Conservation (phyloP, 1,140 invertebrate genomes). For the Stratiolaelaps scimitus region DNA sequence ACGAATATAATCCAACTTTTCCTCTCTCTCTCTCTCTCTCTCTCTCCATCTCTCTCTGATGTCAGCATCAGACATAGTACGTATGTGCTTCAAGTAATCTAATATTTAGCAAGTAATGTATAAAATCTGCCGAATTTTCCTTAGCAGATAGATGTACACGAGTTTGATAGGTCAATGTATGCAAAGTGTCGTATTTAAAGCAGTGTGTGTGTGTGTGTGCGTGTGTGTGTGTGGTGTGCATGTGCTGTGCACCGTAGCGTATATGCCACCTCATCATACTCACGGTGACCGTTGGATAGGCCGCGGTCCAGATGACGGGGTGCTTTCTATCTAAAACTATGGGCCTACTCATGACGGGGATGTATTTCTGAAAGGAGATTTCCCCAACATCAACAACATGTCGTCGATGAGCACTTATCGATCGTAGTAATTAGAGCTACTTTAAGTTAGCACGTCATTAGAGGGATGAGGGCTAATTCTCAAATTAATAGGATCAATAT, state of each 20-base stretch:
- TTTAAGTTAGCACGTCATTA: constrained; percentile 25
- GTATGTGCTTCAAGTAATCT: too few species aligned
- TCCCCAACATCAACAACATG: constrained; percentile 32
- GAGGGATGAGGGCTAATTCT: constrained; percentile 15
- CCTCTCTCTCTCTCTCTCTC: too few species aligned
- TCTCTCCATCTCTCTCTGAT: constrained; percentile 32
- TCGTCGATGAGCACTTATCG: neutral
- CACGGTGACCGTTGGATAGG: constrained; percentile 79
- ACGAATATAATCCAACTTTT: too few species aligned
- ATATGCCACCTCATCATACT: too few species aligned
- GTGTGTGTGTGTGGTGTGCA: constrained; percentile 34
- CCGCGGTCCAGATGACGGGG: constrained; percentile 73
- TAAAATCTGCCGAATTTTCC: constrained; percentile 28
- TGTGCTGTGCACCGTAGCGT: too few species aligned
- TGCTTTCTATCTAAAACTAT: constrained; percentile 58
- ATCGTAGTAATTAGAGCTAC: neutral
- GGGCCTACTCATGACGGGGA: constrained; percentile 76
- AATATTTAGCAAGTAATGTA: too few species aligned
- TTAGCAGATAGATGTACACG: too few species aligned
- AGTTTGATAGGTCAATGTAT: too few species aligned
- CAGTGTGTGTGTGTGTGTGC: too few species aligned
- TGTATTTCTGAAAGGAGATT: constrained; percentile 54
- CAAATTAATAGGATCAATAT: constrained; percentile 5
- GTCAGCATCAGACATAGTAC: constrained; percentile 28
- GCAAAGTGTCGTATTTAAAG: too few species aligned